A percentile compares a stretch with the other conserved stretches of the same genome.
These are phyloP conservation scores for Heteropelma amictum DNA, from an alignment of 2,888 invertebrate genomes.

Conservation along the genomic window DNA sequence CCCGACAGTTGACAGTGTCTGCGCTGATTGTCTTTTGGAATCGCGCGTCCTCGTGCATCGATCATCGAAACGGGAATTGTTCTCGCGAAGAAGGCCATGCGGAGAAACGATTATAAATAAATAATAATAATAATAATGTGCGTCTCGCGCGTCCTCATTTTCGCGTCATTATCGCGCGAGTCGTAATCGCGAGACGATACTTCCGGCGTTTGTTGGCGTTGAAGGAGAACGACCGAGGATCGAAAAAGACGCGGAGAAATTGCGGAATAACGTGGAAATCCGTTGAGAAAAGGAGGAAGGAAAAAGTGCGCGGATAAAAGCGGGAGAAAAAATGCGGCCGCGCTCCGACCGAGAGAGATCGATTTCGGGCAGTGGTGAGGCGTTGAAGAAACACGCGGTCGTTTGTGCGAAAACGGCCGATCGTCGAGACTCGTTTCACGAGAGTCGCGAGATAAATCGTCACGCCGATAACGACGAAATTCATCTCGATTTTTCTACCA, in stretches of 20 bases:
- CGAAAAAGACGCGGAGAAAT: background rate
- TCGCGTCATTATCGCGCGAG: too few species aligned
- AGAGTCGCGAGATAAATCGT: constrained; percentile 6
- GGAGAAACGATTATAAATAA: too few species aligned
- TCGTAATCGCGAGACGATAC: too few species aligned
- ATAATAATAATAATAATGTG: too few species aligned
- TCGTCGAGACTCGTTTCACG: constrained; percentile 31
- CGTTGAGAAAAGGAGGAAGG: background rate
- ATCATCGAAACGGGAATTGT: too few species aligned
- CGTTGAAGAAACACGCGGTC: constrained; percentile 34
- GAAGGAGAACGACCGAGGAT: background rate
- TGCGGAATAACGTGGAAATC: background rate
- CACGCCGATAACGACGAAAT: constrained; percentile 8
- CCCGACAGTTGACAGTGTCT: constrained; percentile 20
- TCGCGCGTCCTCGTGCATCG: too few species aligned
- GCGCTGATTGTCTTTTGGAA: background rate
- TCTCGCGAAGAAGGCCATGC: too few species aligned
- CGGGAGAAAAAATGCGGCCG: constrained; percentile 52
- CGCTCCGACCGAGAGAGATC: constrained; percentile 46
- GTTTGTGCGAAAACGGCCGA: constrained; percentile 34
- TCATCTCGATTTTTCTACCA: background rate
- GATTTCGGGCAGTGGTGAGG: constrained; percentile 50
- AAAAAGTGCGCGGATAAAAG: constrained; percentile 3
- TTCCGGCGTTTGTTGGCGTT: too few species aligned
- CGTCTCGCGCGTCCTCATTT: too few species aligned